Percentiles rank a stretch among this genome's conserved stretches.
Evolutionary conservation across 2,113 vertebrate genomes (phyloP).

Genomic region (Tachysurus fulvidraco): DNA sequence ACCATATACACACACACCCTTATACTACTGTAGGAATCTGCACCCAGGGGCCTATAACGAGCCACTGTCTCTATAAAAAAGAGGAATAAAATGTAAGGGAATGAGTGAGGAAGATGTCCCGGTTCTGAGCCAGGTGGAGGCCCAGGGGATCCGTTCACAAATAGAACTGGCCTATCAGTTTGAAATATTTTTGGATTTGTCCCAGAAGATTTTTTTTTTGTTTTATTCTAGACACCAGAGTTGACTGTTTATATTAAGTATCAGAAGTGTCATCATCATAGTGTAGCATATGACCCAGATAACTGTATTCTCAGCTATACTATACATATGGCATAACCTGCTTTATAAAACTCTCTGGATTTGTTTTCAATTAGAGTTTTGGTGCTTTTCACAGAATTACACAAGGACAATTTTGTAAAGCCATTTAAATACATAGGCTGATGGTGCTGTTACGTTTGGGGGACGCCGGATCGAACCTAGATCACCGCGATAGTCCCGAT

Average conservation of each 20-base stretch:
- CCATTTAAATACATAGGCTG: not conserved
- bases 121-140: not conserved
- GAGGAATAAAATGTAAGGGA: not conserved
- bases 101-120: not conserved
- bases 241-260: conserved; percentile 8
- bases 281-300: not conserved
- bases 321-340: not conserved
- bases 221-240: not conserved
- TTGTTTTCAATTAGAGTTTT: not conserved
- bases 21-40: not conserved
- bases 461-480: too few species aligned
- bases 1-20: not conserved
- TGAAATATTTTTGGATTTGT: conserved; percentile 13
- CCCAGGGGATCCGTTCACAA: conserved; percentile 1
- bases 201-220: not conserved
- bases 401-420: not conserved
- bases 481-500: too few species aligned
- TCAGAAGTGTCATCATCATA: not conserved
- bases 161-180: not conserved
- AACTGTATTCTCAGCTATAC: not conserved
- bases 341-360: not conserved
- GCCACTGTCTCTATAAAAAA: not conserved
- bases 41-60: not conserved
- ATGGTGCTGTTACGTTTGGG: too few species aligned
- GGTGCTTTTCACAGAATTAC: not conserved